These are phyloP conservation scores for Notodonta dromedarius DNA, from an alignment of 2,888 invertebrate genomes.

Conservation along the genomic window DNA sequence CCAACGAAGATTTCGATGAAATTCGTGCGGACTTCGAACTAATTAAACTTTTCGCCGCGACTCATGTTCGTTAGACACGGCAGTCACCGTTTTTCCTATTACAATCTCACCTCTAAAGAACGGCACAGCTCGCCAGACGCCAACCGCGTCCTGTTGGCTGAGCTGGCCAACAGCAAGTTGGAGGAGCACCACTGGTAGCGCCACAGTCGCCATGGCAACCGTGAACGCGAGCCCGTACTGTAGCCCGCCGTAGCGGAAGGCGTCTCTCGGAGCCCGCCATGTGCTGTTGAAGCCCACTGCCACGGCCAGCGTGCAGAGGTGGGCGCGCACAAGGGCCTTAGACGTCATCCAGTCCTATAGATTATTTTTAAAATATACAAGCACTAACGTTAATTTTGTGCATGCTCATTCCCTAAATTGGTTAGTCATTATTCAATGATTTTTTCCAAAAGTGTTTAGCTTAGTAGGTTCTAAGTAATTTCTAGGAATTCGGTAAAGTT, in stretches of 20 bases:
- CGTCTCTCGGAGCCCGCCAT: constrained; percentile 85
- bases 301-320: constrained; percentile 81
- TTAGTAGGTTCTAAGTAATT: no score
- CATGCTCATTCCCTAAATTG: no score
- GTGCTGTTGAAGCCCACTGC: constrained; percentile 83
- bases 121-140: constrained; percentile 87
- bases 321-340: constrained; percentile 56
- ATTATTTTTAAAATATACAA: no score
- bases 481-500: no score
- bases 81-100: no score
- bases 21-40: no score
- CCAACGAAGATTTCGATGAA: no score
- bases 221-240: constrained; percentile 81
- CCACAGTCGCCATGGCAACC: constrained; percentile 74
- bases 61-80: no score
- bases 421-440: no score
- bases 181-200: constrained; percentile 84
- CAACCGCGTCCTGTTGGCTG: constrained; percentile 86
- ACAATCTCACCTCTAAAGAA: constrained; percentile 84
- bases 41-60: no score
- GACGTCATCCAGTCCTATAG: constrained; percentile 54
- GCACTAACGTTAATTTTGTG: no score
- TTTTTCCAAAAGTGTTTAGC: no score
- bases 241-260: constrained; percentile 73
- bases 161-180: constrained; percentile 87